These are phyloP conservation scores for Bombyx huttoni DNA, from an alignment of 2,888 invertebrate genomes.

Conservation along the genomic window DNA sequence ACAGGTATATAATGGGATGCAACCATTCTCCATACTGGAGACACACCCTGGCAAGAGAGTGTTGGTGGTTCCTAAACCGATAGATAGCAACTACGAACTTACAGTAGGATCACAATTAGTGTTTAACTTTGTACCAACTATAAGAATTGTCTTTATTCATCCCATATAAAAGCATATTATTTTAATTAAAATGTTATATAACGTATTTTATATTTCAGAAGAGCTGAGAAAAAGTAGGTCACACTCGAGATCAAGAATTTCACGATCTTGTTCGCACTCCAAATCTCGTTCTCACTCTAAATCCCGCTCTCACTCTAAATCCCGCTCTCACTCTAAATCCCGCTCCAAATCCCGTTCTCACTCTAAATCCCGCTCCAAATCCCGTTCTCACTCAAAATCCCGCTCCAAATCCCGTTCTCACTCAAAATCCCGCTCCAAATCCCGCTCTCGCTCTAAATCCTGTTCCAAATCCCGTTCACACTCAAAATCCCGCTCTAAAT, in stretches of 20 bases:
- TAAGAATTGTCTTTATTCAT: too few relatives aligned
- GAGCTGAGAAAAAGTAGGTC: slow-evolving; percentile 15
- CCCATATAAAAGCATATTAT: too few relatives aligned
- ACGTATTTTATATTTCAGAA: slow-evolving; percentile 2
- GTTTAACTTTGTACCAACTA: too few relatives aligned
- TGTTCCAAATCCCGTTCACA: not conserved
- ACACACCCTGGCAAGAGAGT: too few relatives aligned
- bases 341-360: slow-evolving; percentile 18
- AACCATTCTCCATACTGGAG: too few relatives aligned
- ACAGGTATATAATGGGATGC: not conserved
- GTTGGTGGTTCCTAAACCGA: too few relatives aligned
- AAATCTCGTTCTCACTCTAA: slow-evolving; percentile 17
- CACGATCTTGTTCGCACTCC: slow-evolving; percentile 17
- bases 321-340: slow-evolving; percentile 18
- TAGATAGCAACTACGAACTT: too few relatives aligned
- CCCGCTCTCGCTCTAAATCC: slow-evolving; percentile 16
- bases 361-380: slow-evolving; percentile 13
- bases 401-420: slow-evolving; percentile 17
- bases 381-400: slow-evolving; percentile 16
- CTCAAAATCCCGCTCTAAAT: not conserved
- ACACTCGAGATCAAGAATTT: slow-evolving; percentile 22
- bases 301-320: slow-evolving; percentile 19
- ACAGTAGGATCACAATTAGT: too few relatives aligned
- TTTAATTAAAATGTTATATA: too few relatives aligned
- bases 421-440: slow-evolving; percentile 12